Base-by-base conservation (phyloP, 2,797 vertebrate species). In the Pteronotus mesoamericanus region DNA sequence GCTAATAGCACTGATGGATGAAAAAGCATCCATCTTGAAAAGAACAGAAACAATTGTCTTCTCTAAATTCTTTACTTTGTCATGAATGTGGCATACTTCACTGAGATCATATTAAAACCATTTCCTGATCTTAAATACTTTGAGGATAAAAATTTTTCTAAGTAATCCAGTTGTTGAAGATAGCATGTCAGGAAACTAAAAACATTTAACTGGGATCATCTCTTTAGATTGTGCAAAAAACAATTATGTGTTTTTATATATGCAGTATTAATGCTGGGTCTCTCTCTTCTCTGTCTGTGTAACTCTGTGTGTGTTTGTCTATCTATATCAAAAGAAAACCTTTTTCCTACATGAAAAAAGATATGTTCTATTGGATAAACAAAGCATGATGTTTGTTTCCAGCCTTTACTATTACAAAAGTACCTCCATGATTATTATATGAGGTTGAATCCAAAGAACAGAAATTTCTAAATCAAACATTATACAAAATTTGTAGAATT, bases 111-210 rank as follows among this genome's bases (percentile, higher is more conserved):
- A 37, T 87, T 91, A 66, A 96, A 72, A 53, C 22, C 71, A 68
- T 61, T 96, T 96, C 42, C n/a, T 87, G 42, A 55, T 87, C 94
- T 74, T 90, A 18, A 61, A 34, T 79, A 68, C 12, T 93, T 69
- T 44, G 32, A 84, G 86, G 64, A 69, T 55, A 85, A 94, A 82
- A 57, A 34, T 24, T 22, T 69, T 26, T 21, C 32, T 24, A 34
- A 42, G 14, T 78, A 82, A 93, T 87, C 10, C 12, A 92, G 2
- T 69, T 77, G 78, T 90, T 53, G 88, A 22, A 85, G 24, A 72
- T 55, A 72, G 44, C 24, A 89, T 51, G n/a, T 44, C 19, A 71
- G 59, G 72, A 87, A 46, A 68, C 46, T 72, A 66, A 86, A 85
- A 53, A 69, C 6, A 29, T 90, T 72, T 55, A 68, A 26, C 16